Base-by-base conservation (phyloP, 2,797 vertebrate species). In the Sphaeramia orbicularis region DNA sequence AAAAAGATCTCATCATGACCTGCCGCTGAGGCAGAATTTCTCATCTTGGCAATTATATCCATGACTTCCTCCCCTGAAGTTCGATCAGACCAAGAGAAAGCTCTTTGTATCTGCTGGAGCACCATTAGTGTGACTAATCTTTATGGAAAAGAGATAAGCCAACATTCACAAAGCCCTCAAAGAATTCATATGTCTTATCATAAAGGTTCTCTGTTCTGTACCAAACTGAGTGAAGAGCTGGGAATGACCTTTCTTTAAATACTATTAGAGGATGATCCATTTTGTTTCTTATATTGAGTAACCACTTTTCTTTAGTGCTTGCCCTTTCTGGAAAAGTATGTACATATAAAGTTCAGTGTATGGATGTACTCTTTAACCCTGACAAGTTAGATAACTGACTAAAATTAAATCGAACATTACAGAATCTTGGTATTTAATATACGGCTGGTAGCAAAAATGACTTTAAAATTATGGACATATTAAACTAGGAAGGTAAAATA, bases 71-170 rank as follows among this genome's bases (percentile, higher is more conserved):
- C 71, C 41, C 60, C 56, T 64, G 61, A 54, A 76, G 50, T 56
- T 65, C 58, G 65, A 82, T 61, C 50, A 63, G 72, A 72, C 44
- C 72, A 53, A 58, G 78, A 78, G 62, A 80, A 53, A 74, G 64
- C 56, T 70, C 59, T 65, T 73, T 84, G 77, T 83, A 74, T 83
- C 70, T 74, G 74, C 65, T 63, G 49, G 66, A 60, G 64, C 75
- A 54, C 59, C 74, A 75, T 85, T 83, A 68, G 63, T 63, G 70
- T 72, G 82, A 83, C 80, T 85, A 81, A 89, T 89, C 85, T 84
- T 71, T 68, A 59, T 16, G 76, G 57, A 52, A 37, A 73, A 71
- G 35, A 74, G 77, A 85, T 90, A 79, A 81, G 74, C 71, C 73
- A 61, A 49, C 49, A 48, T 52, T 78, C 80, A 76, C 69, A 83